Conservation (phyloP, 2,888 invertebrate genomes). For the Arctia plantaginis region DNA sequence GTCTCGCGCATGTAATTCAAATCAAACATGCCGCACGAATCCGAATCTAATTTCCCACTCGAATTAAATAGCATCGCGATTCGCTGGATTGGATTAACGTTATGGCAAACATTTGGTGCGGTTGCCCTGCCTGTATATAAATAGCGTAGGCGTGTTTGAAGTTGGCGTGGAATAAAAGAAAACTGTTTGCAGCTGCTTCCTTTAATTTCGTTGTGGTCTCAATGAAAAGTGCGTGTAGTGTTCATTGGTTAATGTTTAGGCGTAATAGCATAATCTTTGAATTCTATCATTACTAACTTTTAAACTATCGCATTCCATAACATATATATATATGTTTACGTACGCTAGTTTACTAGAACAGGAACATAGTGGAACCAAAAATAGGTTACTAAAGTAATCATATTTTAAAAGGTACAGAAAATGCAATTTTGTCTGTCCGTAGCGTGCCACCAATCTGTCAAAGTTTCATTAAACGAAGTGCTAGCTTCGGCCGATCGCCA, state of each 20-base stretch:
- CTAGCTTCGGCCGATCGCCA: constrained; percentile 50
- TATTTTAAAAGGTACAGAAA: constrained; percentile 25
- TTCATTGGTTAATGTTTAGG: neutral
- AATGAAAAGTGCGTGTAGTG: neutral
- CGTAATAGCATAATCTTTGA: neutral
- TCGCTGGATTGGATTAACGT: constrained; percentile 71
- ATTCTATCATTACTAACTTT: neutral
- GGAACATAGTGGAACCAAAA: neutral
- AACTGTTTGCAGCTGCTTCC: neutral
- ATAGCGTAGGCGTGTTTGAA: constrained; percentile 36
- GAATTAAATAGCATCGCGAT: constrained; percentile 73
- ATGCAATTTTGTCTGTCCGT: constrained; percentile 20
- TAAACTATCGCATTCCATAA: too few species aligned
- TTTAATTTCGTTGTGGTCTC: neutral
- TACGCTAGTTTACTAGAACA: too few species aligned
- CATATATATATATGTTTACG: too few species aligned
- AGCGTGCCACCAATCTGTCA: constrained; percentile 30
- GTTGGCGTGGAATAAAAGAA: constrained; percentile 23
- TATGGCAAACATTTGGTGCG: constrained; percentile 61
- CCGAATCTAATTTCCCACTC: constrained; percentile 76
- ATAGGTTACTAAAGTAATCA: neutral
- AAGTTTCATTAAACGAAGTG: constrained; percentile 64
- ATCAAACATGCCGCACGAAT: constrained; percentile 72
- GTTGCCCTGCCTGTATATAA: constrained; percentile 50
- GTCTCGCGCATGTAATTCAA: constrained; percentile 66